Percentiles rank a stretch among this genome's conserved stretches.
phyloP scores from a whole-genome alignment of 2,797 vertebrate genomes.

The Amblyopsis hoosieri region DNA sequence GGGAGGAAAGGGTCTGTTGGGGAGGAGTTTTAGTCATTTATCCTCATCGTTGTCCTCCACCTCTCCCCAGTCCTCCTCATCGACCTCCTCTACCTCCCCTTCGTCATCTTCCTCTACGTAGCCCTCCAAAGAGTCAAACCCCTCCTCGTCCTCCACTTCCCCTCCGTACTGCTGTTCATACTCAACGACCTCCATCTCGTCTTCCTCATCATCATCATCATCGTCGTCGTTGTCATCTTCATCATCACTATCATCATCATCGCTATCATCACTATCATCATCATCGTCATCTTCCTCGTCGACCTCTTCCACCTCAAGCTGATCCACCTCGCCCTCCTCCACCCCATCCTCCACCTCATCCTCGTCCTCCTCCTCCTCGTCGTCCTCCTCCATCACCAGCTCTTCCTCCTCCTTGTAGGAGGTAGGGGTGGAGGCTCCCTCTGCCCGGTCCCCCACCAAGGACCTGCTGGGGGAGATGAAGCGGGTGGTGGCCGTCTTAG shows the following conservation, averaged over 20 bases:
- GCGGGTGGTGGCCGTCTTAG: slow-evolving; percentile 67
- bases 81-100: slow-evolving; percentile 63
- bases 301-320: slow-evolving; percentile 54
- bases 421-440: slow-evolving; percentile 36
- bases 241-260: slow-evolving; percentile 17
- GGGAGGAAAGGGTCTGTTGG: slow-evolving; percentile 13
- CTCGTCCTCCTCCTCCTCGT: slow-evolving; percentile 11
- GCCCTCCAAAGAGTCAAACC: slow-evolving; percentile 55
- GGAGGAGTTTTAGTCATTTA: neutral
- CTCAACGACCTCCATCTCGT: slow-evolving; percentile 29
- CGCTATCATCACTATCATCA: slow-evolving; percentile 32
- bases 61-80: slow-evolving; percentile 60
- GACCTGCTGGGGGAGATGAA: slow-evolving; percentile 62
- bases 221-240: slow-evolving; percentile 42
- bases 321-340: slow-evolving; percentile 57
- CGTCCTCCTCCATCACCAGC: slow-evolving; percentile 22
- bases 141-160: slow-evolving; percentile 31
- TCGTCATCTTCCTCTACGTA: slow-evolving; percentile 58
- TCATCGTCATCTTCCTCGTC: slow-evolving; percentile 43
- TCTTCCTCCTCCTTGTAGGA: slow-evolving; percentile 48
- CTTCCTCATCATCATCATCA: slow-evolving; percentile 36
- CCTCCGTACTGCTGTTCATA: neutral
- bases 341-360: slow-evolving; percentile 39
- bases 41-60: slow-evolving; percentile 67
- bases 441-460: slow-evolving; percentile 54